Evolutionary conservation across 2,888 invertebrate genomes (phyloP).

Genomic region (Hemistola chrysoprasaria): DNA sequence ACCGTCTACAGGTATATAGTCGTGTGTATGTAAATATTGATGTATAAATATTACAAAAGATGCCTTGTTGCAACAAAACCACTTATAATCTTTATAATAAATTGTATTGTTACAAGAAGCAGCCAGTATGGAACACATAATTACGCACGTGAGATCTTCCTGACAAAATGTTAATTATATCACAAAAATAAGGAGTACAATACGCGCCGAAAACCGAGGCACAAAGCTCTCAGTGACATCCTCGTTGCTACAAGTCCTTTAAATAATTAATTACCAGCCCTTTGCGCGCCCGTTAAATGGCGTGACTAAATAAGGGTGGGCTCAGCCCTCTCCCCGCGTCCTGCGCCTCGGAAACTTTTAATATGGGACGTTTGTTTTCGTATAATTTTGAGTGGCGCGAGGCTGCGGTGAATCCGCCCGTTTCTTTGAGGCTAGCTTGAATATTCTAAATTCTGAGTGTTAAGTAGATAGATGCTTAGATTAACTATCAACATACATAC

Average conservation of each 20-base stretch:
- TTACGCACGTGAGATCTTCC: neutral
- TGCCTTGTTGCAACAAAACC: too few relatives aligned
- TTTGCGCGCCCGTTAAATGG: constrained; percentile 74
- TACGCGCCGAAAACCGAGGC: constrained; percentile 15
- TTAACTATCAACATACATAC: too few relatives aligned
- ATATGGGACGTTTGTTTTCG: constrained; percentile 59
- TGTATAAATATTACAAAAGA: too few relatives aligned
- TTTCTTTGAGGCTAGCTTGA: neutral
- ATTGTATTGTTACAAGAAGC: too few relatives aligned
- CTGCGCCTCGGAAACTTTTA: constrained; percentile 55
- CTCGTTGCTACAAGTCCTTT: constrained; percentile 37
- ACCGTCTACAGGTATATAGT: too few relatives aligned
- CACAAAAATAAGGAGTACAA: constrained; percentile 21
- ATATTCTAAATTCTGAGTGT: too few relatives aligned
- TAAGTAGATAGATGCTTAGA: too few relatives aligned
- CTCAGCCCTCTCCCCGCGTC: constrained; percentile 31
- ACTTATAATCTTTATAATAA: too few relatives aligned
- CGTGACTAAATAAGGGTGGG: constrained; percentile 75
- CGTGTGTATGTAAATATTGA: too few relatives aligned
- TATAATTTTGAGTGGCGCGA: constrained; percentile 46
- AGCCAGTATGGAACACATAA: too few relatives aligned
- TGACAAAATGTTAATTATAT: constrained; percentile 16
- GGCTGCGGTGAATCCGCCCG: constrained; percentile 17
- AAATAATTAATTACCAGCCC: constrained; percentile 72
- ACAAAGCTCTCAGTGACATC: constrained; percentile 45